A percentile compares a stretch with the other conserved stretches of the same genome.
Conservation (phyloP, 2,888 invertebrate genomes). For the Busseola fusca region DNA sequence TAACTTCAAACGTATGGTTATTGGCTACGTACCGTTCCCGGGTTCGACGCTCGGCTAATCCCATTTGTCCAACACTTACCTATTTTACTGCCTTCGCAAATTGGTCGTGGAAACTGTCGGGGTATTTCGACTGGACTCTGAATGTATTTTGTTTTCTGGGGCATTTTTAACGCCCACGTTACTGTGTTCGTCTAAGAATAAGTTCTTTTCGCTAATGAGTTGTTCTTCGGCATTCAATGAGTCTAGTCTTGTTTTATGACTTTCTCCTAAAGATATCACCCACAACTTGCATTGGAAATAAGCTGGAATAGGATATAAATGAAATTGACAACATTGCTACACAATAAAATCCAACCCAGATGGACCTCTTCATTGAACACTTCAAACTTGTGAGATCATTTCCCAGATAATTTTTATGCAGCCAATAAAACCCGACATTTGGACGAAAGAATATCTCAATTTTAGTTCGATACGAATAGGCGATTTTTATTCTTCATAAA, state of each 20-base stretch:
- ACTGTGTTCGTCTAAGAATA: conserved; percentile 48
- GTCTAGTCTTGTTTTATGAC: conserved; percentile 24
- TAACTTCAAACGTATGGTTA: conserved; percentile 54
- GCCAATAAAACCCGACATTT: conserved; percentile 62
- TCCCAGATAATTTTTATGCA: conserved; percentile 60
- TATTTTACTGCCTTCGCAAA: conserved; percentile 55
- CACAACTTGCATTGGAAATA: conserved; percentile 7
- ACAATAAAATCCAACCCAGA: conserved; percentile 32
- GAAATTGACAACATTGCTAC: conserved; percentile 15
- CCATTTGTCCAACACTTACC: conserved; percentile 55
- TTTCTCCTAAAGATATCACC: conserved; percentile 27
- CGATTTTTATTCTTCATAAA: conserved; percentile 64
- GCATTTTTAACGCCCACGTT: conserved; percentile 53
- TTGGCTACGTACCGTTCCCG: conserved; percentile 46
- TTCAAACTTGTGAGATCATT: conserved; percentile 52
- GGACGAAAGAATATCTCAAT: conserved; percentile 60
- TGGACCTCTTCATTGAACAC: conserved; percentile 44
- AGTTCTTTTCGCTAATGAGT: conserved; percentile 50
- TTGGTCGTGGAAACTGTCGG: conserved; percentile 46
- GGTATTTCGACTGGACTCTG: conserved; percentile 35
- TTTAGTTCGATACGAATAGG: conserved; percentile 64
- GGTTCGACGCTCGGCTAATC: conserved; percentile 58
- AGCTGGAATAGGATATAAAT: conserved; percentile 15
- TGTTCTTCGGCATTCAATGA: conserved; percentile 41
- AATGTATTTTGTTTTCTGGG: conserved; percentile 52